These are phyloP conservation scores for Sesia apiformis DNA, from an alignment of 2,888 invertebrate genomes.

Conservation along the genomic window DNA sequence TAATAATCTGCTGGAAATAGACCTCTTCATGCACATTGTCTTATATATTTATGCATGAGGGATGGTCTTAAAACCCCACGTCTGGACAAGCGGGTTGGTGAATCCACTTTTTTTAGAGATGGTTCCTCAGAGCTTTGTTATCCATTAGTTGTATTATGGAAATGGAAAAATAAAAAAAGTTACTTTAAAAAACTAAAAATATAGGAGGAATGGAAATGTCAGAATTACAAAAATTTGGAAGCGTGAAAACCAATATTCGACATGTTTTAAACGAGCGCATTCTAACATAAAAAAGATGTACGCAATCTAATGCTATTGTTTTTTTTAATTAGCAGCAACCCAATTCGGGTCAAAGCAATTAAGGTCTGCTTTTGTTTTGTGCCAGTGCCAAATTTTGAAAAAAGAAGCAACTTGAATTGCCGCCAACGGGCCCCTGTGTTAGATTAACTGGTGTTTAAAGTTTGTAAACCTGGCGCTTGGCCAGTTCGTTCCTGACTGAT, in stretches of 20 bases:
- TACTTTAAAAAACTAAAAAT: too few relatives aligned
- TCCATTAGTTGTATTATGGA: too few relatives aligned
- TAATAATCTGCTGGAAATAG: too few relatives aligned
- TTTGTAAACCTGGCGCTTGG: conserved; percentile 34
- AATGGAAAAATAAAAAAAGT: too few relatives aligned
- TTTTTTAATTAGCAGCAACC: conserved; percentile 3
- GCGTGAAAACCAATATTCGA: background rate
- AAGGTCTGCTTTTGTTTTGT: conserved; percentile 50
- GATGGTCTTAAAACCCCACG: too few relatives aligned
- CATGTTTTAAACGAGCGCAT: background rate
- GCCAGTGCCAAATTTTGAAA: conserved; percentile 55
- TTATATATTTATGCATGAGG: too few relatives aligned
- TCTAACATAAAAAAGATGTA: background rate
- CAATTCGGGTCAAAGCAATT: conserved; percentile 58
- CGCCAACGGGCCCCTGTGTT: conserved; percentile 46
- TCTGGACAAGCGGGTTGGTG: too few relatives aligned
- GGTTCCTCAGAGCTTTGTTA: too few relatives aligned
- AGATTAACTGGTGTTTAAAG: conserved; percentile 64
- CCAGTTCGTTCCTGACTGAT: conserved; percentile 33
- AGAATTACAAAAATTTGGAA: background rate
- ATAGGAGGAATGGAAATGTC: too few relatives aligned
- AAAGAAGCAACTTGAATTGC: conserved; percentile 40
- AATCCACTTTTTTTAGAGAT: too few relatives aligned
- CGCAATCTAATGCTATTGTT: background rate
- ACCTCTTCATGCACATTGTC: too few relatives aligned